A percentile compares a stretch with the other conserved stretches of the same genome.
These are phyloP conservation scores for Clepsis dumicolana DNA, from an alignment of 2,888 invertebrate genomes.

Conservation along the genomic window DNA sequence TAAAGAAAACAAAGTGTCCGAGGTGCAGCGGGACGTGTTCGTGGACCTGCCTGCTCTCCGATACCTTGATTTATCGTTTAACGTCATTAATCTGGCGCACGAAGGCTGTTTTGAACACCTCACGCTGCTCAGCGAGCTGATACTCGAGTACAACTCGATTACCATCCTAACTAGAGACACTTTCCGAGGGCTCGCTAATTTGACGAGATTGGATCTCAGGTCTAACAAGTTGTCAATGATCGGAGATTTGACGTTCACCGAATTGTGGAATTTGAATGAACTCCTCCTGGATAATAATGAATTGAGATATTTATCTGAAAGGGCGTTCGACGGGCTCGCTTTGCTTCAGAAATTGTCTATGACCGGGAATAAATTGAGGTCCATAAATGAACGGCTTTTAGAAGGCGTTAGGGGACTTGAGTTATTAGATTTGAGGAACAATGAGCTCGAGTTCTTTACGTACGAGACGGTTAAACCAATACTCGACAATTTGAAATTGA, in stretches of 20 bases:
- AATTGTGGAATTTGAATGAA: conserved; percentile 91
- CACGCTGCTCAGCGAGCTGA: conserved; percentile 90
- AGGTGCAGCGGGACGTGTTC: conserved; percentile 91
- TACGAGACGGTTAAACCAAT: conserved; percentile 92
- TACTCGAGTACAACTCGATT: conserved; percentile 92
- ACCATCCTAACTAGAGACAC: conserved; percentile 91
- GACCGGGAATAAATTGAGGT: conserved; percentile 91
- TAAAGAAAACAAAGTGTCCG: conserved; percentile 91
- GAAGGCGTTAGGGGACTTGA: conserved; percentile 90
- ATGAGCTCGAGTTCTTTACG: conserved; percentile 91
- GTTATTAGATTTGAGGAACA: conserved; percentile 92
- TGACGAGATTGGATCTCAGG: conserved; percentile 91
- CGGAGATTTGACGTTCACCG: conserved; percentile 92
- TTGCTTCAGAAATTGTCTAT: conserved; percentile 90
- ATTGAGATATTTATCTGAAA: conserved; percentile 90
- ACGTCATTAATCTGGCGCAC: conserved; percentile 93
- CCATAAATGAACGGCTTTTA: conserved; percentile 90
- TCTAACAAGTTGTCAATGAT: conserved; percentile 92
- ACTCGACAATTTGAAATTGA: conserved; percentile 89
- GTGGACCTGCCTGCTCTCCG: conserved; percentile 90
- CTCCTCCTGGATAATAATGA: conserved; percentile 90
- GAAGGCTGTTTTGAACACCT: conserved; percentile 93
- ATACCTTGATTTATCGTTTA: conserved; percentile 93
- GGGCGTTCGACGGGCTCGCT: conserved; percentile 91
- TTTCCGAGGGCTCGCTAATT: conserved; percentile 90